Percentiles rank a stretch among this genome's conserved stretches.
Conservation (phyloP, 2,113 vertebrate genomes). For the Embiotoca jacksoni region DNA sequence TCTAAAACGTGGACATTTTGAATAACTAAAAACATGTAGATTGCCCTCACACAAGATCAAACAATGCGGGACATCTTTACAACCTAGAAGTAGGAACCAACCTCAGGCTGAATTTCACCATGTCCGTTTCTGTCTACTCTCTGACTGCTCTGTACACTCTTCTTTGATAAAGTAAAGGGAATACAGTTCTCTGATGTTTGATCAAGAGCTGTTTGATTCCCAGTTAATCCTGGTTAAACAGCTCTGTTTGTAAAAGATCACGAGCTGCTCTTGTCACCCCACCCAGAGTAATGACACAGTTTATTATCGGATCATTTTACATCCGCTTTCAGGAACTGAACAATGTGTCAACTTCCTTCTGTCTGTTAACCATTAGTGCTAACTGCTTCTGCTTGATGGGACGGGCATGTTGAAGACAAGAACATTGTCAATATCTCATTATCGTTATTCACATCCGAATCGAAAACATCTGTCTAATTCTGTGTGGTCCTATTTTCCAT, state of each 20-base stretch:
- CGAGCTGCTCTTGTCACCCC: background rate
- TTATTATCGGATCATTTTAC: background rate
- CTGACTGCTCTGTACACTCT: background rate
- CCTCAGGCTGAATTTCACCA: background rate
- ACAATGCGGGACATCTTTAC: too few species aligned
- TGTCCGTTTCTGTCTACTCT: background rate
- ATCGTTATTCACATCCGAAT: too few species aligned
- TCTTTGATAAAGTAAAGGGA: background rate
- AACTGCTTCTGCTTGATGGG: background rate
- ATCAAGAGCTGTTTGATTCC: slow-evolving; percentile 15
- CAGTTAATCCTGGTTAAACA: slow-evolving; percentile 15
- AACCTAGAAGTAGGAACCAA: too few species aligned
- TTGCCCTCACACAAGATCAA: too few species aligned
- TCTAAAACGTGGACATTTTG: too few species aligned
- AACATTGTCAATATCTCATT: too few species aligned
- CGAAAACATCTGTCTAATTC: too few species aligned
- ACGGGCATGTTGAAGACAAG: too few species aligned
- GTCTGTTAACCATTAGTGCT: background rate
- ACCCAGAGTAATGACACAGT: slow-evolving; percentile 3
- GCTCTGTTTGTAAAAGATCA: slow-evolving; percentile 40
- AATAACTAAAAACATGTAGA: too few species aligned
- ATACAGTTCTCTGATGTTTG: slow-evolving; percentile 22
- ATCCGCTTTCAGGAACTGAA: slow-evolving; percentile 20
- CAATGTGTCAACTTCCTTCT: slow-evolving; percentile 29
- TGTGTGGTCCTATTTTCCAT: too few species aligned